phyloP scores from a whole-genome alignment of 1,140 invertebrate genomes.

The Battus philenor region DNA sequence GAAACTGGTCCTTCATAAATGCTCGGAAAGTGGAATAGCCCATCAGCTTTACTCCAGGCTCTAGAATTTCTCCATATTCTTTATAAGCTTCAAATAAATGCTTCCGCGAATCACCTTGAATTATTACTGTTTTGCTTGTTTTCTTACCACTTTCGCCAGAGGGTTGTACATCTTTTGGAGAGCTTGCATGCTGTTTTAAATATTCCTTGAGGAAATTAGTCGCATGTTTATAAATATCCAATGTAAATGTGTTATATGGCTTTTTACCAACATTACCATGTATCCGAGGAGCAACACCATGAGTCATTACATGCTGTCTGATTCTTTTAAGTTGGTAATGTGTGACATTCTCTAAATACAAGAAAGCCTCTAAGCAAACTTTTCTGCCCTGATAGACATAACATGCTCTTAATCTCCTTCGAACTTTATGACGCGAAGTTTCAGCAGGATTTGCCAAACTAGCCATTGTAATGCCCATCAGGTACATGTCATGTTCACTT shows the following conservation, averaged over 20 bases:
- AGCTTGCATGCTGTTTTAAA: conserved; percentile 73
- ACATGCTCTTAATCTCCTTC: conserved; percentile 82
- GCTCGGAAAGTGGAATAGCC: conserved; percentile 87
- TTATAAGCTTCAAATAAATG: conserved; percentile 84
- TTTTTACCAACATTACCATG: conserved; percentile 88
- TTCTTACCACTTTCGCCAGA: conserved; percentile 70
- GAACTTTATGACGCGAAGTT: conserved; percentile 83
- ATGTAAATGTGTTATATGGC: conserved; percentile 87
- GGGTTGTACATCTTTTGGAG: conserved; percentile 76
- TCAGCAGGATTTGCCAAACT: conserved; percentile 85
- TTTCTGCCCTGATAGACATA: conserved; percentile 86
- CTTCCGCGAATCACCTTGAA: conserved; percentile 83
- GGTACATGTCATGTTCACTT: conserved; percentile 85
- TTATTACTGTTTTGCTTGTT: conserved; percentile 75
- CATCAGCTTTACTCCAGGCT: conserved; percentile 83
- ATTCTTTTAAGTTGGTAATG: conserved; percentile 88
- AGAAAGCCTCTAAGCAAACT: conserved; percentile 86
- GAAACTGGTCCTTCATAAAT: conserved; percentile 89
- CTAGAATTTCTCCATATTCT: conserved; percentile 81
- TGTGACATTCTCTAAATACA: conserved; percentile 88
- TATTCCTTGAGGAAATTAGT: conserved; percentile 86
- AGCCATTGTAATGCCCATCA: conserved; percentile 89
- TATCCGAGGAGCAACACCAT: conserved; percentile 85
- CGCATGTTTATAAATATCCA: conserved; percentile 86
- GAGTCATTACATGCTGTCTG: conserved; percentile 85